Conservation (phyloP, 2,888 invertebrate genomes). For the Callosobruchus maculatus region DNA sequence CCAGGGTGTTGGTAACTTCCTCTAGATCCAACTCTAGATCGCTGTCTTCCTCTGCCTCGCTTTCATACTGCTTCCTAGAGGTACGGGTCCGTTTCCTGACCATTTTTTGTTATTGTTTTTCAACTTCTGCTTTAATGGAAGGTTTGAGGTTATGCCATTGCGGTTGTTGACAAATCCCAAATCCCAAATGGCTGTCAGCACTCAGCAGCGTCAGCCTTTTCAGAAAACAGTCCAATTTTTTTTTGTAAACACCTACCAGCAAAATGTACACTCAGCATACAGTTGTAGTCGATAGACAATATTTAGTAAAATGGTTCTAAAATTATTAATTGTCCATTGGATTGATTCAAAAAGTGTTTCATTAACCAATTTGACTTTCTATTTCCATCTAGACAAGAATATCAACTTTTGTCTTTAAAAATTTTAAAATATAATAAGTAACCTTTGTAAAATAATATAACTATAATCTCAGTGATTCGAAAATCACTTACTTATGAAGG, state of each 20-base stretch:
- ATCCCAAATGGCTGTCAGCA: neutral
- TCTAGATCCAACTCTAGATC: conserved; percentile 30
- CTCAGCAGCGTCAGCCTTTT: too few relatives aligned
- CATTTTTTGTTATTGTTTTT: conserved; percentile 27
- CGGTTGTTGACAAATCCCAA: neutral
- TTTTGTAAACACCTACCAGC: neutral
- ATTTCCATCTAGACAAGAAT: too few relatives aligned
- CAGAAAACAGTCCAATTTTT: neutral
- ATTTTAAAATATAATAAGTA: too few relatives aligned
- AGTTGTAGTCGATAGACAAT: neutral
- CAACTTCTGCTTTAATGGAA: neutral
- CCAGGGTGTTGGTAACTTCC: conserved; percentile 20
- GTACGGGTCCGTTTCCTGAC: conserved; percentile 34
- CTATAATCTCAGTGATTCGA: too few relatives aligned
- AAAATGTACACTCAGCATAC: neutral
- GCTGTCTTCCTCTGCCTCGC: conserved; percentile 43
- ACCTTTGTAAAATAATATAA: too few relatives aligned
- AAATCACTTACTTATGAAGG: too few relatives aligned
- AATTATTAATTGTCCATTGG: too few relatives aligned
- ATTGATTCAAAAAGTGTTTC: too few relatives aligned
- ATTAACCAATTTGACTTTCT: too few relatives aligned
- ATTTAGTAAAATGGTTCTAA: too few relatives aligned
- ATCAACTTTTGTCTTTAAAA: too few relatives aligned
- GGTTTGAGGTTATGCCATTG: neutral
- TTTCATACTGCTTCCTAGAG: conserved; percentile 26